phyloP scores from a whole-genome alignment of 2,888 invertebrate species.

The Amaurobius ferox region DNA sequence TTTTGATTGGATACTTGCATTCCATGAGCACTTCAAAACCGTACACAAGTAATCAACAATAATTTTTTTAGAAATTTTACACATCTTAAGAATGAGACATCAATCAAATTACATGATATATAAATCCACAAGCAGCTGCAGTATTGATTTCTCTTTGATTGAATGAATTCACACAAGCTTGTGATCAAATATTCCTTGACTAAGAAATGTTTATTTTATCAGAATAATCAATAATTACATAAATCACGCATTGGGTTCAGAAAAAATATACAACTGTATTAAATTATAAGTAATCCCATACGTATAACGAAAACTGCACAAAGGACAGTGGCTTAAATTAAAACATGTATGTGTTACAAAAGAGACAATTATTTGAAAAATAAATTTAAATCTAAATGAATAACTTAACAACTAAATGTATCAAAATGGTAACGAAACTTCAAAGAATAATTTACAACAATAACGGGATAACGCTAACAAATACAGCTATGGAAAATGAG shows the following conservation, averaged over 20 bases:
- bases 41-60: background rate
- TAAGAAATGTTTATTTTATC: too few species aligned
- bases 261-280: too few species aligned
- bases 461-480: background rate
- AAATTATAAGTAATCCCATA: too few species aligned
- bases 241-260: too few species aligned
- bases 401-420: conserved; percentile 6
- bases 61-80: background rate
- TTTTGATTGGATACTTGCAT: background rate
- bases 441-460: too few species aligned
- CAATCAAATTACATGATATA: conserved; percentile 6
- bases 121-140: background rate
- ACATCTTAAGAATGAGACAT: background rate
- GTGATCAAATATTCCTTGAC: too few species aligned
- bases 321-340: background rate
- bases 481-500: background rate
- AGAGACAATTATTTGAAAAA: too few species aligned
- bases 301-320: background rate
- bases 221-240: too few species aligned
- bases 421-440: too few species aligned
- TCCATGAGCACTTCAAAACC: background rate
- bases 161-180: background rate
- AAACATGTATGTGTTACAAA: too few species aligned
- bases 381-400: too few species aligned
- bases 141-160: background rate